Evolutionary conservation across 1,140 invertebrate species (phyloP).

Genomic region (Cyclina sinensis): DNA sequence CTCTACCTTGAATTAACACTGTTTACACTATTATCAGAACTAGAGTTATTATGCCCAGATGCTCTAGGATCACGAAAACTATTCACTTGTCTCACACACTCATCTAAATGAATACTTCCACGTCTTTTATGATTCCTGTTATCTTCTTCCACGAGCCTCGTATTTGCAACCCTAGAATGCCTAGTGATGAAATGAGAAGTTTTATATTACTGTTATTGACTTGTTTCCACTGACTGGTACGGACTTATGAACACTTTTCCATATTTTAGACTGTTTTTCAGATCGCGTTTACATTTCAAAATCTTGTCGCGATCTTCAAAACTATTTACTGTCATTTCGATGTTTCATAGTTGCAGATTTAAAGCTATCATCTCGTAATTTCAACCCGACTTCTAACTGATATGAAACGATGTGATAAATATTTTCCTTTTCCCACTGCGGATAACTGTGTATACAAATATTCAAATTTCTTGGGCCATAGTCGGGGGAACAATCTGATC

Average conservation of each 20-base stretch:
- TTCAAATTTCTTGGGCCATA: slow-evolving; percentile 2
- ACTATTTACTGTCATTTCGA: background rate
- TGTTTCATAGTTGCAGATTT: background rate
- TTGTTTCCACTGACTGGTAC: slow-evolving; percentile 8
- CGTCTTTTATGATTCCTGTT: background rate
- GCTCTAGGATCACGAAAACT: no score
- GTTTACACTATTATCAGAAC: background rate
- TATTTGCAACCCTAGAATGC: background rate
- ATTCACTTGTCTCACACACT: no score
- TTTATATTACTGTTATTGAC: slow-evolving; percentile 1
- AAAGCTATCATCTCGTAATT: background rate
- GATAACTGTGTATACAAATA: slow-evolving; percentile 21
- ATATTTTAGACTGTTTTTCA: background rate
- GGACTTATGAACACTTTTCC: background rate
- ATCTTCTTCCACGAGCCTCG: slow-evolving; percentile 1
- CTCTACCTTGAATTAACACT: background rate
- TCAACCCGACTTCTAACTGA: slow-evolving; percentile 22
- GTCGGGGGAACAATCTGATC: no score
- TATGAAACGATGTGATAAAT: slow-evolving; percentile 1
- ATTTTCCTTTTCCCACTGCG: slow-evolving; percentile 35
- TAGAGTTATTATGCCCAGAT: no score
- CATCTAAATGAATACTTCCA: no score
- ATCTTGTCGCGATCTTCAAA: background rate
- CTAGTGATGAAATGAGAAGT: slow-evolving; percentile 2
- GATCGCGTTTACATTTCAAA: background rate